A percentile compares a stretch with the other conserved stretches of the same genome.
Evolutionary conservation across 2,797 vertebrate species (phyloP).

Genomic region (Odontamblyopus rebecca): DNA sequence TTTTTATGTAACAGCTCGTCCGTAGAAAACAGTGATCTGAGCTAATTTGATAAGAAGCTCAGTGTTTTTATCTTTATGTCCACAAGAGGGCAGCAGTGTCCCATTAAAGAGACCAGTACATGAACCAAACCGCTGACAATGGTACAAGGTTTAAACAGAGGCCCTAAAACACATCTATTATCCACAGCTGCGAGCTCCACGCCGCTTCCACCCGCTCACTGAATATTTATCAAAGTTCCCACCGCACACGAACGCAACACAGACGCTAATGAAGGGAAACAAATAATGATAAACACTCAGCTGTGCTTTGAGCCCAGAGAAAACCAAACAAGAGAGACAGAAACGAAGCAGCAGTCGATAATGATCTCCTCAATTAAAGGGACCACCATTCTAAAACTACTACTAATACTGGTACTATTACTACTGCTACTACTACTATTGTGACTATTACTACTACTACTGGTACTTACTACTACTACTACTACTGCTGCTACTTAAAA

Average conservation of each 20-base stretch:
- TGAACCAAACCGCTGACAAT: slow-evolving; percentile 76
- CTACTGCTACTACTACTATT: neutral
- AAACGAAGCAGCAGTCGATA: neutral
- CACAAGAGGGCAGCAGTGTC: slow-evolving; percentile 80
- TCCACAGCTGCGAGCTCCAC: slow-evolving; percentile 67
- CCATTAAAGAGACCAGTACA: slow-evolving; percentile 69
- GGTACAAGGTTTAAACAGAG: slow-evolving; percentile 72
- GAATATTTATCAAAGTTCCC: slow-evolving; percentile 71
- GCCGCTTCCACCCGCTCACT: slow-evolving; percentile 56
- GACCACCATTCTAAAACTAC: neutral
- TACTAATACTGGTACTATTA: neutral
- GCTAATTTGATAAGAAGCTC: slow-evolving; percentile 21
- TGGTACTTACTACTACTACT: neutral
- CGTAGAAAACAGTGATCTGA: neutral
- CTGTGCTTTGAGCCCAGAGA: slow-evolving; percentile 31
- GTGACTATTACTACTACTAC: neutral
- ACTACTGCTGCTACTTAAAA: neutral
- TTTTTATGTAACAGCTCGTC: too few species aligned
- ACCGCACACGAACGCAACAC: slow-evolving; percentile 53
- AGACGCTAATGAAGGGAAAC: slow-evolving; percentile 56
- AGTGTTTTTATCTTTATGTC: slow-evolving; percentile 67
- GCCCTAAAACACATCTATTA: slow-evolving; percentile 76
- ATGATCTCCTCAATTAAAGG: neutral
- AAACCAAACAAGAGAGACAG: slow-evolving; percentile 35
- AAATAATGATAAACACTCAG: slow-evolving; percentile 45